These are phyloP conservation scores for Tinamus major DNA, from an alignment of 2,797 vertebrate species.

Conservation along the genomic window DNA sequence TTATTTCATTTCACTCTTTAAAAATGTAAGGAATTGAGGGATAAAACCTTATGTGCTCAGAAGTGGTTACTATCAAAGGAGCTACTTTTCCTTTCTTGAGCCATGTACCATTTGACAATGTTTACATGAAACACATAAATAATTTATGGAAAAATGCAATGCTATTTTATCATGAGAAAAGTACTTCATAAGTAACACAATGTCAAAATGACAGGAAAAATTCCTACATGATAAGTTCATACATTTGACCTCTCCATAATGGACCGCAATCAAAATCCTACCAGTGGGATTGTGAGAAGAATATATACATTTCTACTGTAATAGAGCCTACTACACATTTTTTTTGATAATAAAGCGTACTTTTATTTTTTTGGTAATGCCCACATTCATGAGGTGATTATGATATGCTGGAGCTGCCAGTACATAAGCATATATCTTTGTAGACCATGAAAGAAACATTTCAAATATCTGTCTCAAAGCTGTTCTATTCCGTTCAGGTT, in stretches of 20 bases:
- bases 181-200: neutral
- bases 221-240: neutral
- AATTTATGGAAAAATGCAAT: neutral
- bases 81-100: neutral
- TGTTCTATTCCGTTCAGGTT: neutral
- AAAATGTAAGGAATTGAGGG: neutral
- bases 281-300: neutral
- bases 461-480: neutral
- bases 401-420: neutral
- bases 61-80: neutral
- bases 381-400: neutral
- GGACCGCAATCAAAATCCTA: rapidly evolving
- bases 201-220: neutral
- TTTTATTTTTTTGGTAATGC: neutral
- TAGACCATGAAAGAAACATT: neutral
- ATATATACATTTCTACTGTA: neutral
- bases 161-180: neutral
- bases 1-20: neutral
- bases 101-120: neutral
- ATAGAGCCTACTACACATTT: neutral
- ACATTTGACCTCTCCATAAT: neutral
- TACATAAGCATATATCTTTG: neutral
- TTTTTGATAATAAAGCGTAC: neutral
- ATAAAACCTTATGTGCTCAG: neutral
- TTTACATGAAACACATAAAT: neutral